These are phyloP conservation scores for Serilophus lunatus DNA, from an alignment of 2,113 vertebrate species.

Conservation along the genomic window DNA sequence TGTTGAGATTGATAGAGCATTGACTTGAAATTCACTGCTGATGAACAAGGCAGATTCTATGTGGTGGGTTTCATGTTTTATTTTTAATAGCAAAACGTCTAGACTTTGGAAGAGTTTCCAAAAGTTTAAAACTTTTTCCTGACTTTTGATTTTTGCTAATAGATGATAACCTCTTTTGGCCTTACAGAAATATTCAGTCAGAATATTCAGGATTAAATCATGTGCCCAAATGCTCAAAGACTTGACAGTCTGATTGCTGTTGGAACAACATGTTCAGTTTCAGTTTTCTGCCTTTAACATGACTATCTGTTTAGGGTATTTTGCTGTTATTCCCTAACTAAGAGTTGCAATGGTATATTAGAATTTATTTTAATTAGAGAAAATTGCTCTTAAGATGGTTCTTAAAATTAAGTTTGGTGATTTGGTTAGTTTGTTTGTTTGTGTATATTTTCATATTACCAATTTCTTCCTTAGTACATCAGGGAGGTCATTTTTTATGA, in stretches of 20 bases:
- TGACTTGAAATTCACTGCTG: neutral
- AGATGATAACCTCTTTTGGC: neutral
- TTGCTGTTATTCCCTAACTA: neutral
- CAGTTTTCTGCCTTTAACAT: neutral
- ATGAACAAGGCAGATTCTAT: neutral
- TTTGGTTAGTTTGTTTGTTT: neutral
- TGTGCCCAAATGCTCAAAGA: neutral
- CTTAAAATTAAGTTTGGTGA: neutral
- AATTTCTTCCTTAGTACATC: neutral
- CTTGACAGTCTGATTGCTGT: neutral
- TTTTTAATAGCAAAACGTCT: neutral
- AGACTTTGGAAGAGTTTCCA: neutral
- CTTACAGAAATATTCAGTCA: neutral
- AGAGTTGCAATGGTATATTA: neutral
- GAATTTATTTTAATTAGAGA: neutral
- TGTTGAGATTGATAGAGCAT: neutral
- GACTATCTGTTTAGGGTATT: neutral
- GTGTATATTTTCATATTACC: rapidly evolving
- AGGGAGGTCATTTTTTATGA: neutral
- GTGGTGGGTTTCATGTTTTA: neutral
- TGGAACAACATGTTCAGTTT: neutral
- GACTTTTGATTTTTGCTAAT: neutral
- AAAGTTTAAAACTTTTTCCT: neutral
- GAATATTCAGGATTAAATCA: neutral
- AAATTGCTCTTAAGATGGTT: neutral